Evolutionary conservation across 2,797 vertebrate genomes (phyloP).

Genomic region (Anguilla marmorata): DNA sequence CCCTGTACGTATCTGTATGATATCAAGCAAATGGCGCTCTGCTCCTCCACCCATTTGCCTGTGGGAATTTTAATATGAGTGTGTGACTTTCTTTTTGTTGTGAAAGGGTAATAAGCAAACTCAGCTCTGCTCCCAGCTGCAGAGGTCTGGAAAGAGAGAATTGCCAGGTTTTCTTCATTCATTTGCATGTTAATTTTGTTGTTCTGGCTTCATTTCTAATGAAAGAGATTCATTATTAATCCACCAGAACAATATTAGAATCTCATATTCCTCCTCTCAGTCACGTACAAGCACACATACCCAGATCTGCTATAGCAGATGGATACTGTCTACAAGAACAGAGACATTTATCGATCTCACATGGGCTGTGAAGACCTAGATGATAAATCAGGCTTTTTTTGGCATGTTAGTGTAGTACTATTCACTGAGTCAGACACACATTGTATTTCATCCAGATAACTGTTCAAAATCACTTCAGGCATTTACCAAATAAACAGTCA

Average conservation of each 20-base stretch:
- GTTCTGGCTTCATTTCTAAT: not conserved
- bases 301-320: constrained; percentile 7
- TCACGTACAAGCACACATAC: not conserved
- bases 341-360: not conserved
- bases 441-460: not conserved
- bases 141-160: constrained; percentile 3
- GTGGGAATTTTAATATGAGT: constrained; percentile 3
- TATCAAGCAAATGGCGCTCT: constrained; percentile 9
- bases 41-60: not conserved
- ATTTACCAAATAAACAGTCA: not conserved
- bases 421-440: not conserved
- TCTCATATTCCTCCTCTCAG: not conserved
- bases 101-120: constrained; percentile 15
- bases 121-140: constrained; percentile 22
- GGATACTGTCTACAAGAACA: constrained; percentile 8
- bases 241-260: not conserved
- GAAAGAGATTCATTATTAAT: not conserved
- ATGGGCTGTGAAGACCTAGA: not conserved
- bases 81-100: not conserved
- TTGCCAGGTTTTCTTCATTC: not conserved
- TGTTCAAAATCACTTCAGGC: not conserved
- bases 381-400: not conserved
- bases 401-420: not conserved
- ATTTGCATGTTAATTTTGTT: not conserved
- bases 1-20: not conserved